These are phyloP conservation scores for Heliconius sara DNA, from an alignment of 2,888 invertebrate genomes.

Conservation along the genomic window DNA sequence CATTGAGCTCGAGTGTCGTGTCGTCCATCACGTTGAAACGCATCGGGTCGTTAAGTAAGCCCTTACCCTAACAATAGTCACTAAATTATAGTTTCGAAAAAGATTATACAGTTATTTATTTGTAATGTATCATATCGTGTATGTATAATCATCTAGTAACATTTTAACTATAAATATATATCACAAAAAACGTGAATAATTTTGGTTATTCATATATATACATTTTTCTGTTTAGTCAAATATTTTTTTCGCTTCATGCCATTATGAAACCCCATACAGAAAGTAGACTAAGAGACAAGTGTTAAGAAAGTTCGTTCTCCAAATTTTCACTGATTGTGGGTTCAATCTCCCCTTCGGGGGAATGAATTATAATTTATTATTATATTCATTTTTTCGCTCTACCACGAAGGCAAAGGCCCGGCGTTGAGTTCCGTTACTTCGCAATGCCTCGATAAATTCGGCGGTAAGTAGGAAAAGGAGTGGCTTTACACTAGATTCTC, in stretches of 20 bases:
- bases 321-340: neutral
- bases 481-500: no score
- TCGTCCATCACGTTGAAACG: constrained; percentile 93
- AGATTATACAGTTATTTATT: neutral
- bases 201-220: neutral
- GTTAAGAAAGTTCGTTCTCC: neutral
- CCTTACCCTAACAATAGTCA: constrained; percentile 85
- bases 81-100: constrained; percentile 7
- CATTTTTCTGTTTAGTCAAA: neutral
- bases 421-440: no score
- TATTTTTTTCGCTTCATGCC: no score
- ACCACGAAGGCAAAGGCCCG: no score
- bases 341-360: no score
- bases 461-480: no score
- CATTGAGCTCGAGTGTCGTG: constrained; percentile 89
- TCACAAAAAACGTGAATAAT: no score
- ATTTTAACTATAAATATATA: no score
- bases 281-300: neutral
- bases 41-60: constrained; percentile 93
- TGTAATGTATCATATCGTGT: neutral
- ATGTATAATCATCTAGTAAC: no score
- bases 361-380: no score
- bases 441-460: no score
- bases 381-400: no score
- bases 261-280: neutral